phyloP scores from a whole-genome alignment of 2,797 vertebrate genomes.

The Centroberyx gerrardi region DNA sequence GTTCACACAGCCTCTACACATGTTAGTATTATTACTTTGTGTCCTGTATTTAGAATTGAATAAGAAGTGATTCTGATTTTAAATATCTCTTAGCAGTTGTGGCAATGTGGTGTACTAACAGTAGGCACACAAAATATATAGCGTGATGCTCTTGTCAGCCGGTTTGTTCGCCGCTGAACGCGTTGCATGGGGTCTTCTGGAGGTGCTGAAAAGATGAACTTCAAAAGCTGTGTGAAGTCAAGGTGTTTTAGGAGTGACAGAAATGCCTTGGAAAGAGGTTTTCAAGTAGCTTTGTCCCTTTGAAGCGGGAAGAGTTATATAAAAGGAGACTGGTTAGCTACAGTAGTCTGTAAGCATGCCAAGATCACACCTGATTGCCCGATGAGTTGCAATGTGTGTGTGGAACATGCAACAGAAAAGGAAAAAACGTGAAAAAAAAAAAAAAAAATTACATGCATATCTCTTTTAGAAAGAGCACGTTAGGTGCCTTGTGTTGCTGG shows the following conservation, averaged over 20 bases:
- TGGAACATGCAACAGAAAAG: constrained; percentile 85
- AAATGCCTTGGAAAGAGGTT: constrained; percentile 61
- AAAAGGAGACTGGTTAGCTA: constrained; percentile 66
- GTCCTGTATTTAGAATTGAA: constrained; percentile 9
- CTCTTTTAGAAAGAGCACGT: constrained; percentile 89
- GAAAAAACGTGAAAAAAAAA: constrained; percentile 25
- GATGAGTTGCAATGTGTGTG: constrained; percentile 81
- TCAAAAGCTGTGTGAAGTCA: constrained; percentile 9
- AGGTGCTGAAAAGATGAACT: constrained; percentile 30
- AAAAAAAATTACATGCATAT: constrained; percentile 88
- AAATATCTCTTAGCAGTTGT: constrained; percentile 10
- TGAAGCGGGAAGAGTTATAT: constrained; percentile 31
- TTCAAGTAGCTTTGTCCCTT: constrained; percentile 74
- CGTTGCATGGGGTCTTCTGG: neutral
- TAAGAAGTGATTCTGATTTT: neutral
- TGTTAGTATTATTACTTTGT: neutral
- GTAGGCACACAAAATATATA: constrained; percentile 68
- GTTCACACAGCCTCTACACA: constrained; percentile 28
- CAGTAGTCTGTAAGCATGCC: constrained; percentile 81
- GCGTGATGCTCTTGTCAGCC: constrained; percentile 5
- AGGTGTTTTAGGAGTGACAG: constrained; percentile 12
- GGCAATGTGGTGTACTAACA: constrained; percentile 39
- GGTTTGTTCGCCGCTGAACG: constrained; percentile 15
- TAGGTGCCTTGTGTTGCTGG: constrained; percentile 91
- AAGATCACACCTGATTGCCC: constrained; percentile 80